phyloP scores from a whole-genome alignment of 2,113 vertebrate species.

The Martes martes region DNA sequence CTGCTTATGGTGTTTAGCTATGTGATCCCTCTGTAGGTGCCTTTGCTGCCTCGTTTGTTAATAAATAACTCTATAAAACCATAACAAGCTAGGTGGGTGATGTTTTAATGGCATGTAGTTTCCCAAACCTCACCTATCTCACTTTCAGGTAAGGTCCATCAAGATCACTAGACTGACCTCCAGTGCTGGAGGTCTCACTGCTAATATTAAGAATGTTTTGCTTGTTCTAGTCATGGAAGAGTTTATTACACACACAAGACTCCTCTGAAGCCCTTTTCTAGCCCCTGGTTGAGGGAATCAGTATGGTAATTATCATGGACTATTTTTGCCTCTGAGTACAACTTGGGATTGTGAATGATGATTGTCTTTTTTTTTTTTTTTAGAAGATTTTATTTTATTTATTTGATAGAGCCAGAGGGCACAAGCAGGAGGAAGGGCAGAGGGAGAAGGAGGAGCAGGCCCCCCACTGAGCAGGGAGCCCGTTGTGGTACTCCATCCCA shows the following conservation, averaged over 20 bases:
- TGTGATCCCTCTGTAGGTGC: neutral
- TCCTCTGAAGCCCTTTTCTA: neutral
- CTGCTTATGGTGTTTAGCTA: neutral
- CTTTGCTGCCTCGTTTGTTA: neutral
- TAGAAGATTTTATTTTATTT: too few relatives aligned
- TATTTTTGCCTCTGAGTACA: neutral
- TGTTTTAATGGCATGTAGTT: neutral
- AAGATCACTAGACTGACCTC: neutral
- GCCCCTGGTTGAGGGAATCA: neutral
- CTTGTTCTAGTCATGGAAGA: neutral
- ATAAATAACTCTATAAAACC: neutral
- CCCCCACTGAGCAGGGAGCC: too few relatives aligned
- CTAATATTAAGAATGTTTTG: neutral
- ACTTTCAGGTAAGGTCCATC: neutral
- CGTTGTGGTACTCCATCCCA: rapidly evolving
- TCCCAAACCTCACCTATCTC: neutral
- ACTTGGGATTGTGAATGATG: neutral
- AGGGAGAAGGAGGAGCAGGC: too few relatives aligned
- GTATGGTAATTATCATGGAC: neutral
- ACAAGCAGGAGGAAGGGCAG: too few relatives aligned
- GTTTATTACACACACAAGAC: neutral
- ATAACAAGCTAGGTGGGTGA: neutral
- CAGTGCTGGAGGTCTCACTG: neutral
- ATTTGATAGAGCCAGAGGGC: too few relatives aligned
- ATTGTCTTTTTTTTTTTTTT: neutral